These are phyloP conservation scores for Phocoena phocoena DNA, from an alignment of 2,113 vertebrate genomes.

Conservation along the genomic window DNA sequence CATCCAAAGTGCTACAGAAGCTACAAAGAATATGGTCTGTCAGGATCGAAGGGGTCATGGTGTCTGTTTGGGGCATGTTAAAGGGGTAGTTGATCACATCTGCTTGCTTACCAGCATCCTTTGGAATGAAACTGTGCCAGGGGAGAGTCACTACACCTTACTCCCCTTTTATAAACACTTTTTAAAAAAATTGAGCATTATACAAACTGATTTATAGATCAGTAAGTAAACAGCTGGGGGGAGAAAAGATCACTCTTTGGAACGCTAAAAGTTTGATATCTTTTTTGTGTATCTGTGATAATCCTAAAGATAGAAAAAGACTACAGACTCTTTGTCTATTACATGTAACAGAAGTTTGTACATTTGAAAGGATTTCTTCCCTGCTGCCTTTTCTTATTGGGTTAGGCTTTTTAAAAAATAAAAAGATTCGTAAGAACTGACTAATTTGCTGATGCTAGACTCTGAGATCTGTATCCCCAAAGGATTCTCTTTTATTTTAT, in stretches of 20 bases:
- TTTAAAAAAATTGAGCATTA: background rate
- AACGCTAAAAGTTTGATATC: background rate
- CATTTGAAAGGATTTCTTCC: background rate
- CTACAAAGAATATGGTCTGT: background rate
- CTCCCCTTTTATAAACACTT: background rate
- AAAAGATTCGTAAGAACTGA: background rate
- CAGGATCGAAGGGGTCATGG: background rate
- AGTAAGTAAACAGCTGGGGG: background rate
- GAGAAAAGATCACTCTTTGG: background rate
- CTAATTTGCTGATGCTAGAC: slow-evolving; percentile 51
- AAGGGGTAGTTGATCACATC: background rate
- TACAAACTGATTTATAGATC: background rate
- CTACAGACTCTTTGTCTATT: background rate
- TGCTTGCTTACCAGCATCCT: background rate
- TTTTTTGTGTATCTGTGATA: background rate
- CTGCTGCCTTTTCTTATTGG: background rate
- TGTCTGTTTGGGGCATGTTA: background rate
- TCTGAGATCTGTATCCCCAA: background rate
- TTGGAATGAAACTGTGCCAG: background rate
- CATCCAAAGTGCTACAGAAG: background rate
- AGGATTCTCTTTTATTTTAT: slow-evolving; percentile 48
- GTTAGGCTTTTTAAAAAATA: background rate
- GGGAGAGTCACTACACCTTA: background rate
- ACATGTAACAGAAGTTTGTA: background rate
- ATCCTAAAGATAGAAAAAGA: background rate